Evolutionary conservation across 2,797 vertebrate species (phyloP).

Genomic region (Argya squamiceps): DNA sequence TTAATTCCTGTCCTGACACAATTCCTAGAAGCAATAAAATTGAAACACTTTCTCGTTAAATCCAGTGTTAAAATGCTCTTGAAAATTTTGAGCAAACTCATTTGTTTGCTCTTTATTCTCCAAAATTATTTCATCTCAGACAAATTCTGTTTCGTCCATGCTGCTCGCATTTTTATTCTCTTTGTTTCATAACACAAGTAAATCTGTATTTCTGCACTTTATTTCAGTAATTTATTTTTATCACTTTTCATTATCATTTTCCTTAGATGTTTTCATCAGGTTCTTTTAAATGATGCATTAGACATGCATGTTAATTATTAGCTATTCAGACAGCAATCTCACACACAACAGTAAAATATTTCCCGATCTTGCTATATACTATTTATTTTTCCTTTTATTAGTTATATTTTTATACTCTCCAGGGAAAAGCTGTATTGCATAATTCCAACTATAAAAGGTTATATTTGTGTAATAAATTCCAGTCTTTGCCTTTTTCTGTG

Average conservation of each 20-base stretch:
- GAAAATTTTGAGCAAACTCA: not conserved
- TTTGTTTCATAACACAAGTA: not conserved
- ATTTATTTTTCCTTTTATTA: not conserved
- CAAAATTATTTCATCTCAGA: not conserved
- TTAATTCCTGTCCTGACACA: not conserved
- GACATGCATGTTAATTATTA: not conserved
- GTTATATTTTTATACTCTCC: not conserved
- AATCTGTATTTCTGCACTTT: not conserved
- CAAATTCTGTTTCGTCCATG: not conserved
- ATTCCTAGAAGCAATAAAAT: not conserved
- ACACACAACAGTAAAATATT: not conserved
- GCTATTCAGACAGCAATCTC: not conserved
- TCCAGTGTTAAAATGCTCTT: not conserved
- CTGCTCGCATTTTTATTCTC: not conserved
- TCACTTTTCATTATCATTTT: not conserved
- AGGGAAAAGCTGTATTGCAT: not conserved
- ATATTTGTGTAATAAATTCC: slow-evolving; percentile 4
- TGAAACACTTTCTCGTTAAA: not conserved
- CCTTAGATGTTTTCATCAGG: not conserved
- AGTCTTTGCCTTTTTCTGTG: not conserved
- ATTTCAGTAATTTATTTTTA: slow-evolving; percentile 2
- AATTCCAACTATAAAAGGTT: not conserved
- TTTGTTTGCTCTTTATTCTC: not conserved
- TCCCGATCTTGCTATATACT: not conserved
- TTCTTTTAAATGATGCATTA: not conserved